Conservation (phyloP, 2,888 invertebrate genomes). For the Branchipolynoe longqiensis region DNA sequence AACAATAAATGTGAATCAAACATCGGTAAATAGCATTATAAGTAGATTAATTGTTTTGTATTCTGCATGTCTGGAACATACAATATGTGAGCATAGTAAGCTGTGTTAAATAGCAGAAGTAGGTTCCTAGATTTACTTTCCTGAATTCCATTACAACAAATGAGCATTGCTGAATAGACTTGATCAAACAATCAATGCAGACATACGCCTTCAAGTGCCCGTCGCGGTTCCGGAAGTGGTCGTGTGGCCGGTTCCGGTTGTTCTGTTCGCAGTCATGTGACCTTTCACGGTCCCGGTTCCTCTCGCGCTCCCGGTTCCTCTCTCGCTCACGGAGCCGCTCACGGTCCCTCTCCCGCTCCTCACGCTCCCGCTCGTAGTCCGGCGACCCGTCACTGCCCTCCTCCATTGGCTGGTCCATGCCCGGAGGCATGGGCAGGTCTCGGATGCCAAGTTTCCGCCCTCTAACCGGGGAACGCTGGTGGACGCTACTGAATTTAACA, state of each 20-base stretch:
- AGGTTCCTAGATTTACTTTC: no score
- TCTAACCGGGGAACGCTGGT: conserved; percentile 71
- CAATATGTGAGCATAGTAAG: no score
- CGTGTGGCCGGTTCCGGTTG: conserved; percentile 6
- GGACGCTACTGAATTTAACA: conserved; percentile 18
- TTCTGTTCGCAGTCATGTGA: background rate
- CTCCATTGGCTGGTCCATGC: conserved; percentile 25
- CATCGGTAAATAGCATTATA: no score
- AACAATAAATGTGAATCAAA: no score
- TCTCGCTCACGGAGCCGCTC: conserved; percentile 14
- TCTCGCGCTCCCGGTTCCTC: background rate
- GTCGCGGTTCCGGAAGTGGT: background rate
- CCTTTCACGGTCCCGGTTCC: background rate
- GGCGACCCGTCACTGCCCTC: conserved; percentile 34
- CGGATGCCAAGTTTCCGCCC: conserved; percentile 87
- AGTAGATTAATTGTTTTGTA: no score
- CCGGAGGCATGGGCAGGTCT: conserved; percentile 95
- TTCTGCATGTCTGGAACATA: no score
- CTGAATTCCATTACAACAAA: no score
- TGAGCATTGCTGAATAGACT: no score
- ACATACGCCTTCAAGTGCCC: conserved; percentile 20
- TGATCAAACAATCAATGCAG: no score
- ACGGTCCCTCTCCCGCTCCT: background rate
- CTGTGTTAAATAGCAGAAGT: no score
- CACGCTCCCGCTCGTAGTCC: background rate